These are phyloP conservation scores for Peribatodes rhomboidaria DNA, from an alignment of 2,888 invertebrate genomes.

Conservation along the genomic window DNA sequence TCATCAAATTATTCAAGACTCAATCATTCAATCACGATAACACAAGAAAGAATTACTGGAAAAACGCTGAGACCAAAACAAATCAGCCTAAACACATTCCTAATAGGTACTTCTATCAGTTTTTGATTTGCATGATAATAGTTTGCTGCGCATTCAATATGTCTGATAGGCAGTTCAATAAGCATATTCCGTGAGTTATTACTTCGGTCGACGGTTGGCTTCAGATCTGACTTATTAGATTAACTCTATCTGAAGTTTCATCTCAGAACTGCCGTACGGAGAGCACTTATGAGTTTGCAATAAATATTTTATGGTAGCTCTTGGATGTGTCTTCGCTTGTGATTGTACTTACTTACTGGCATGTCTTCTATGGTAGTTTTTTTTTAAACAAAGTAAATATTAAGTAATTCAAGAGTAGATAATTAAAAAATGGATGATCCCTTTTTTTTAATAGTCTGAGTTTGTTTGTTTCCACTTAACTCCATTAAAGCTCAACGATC, in stretches of 20 bases:
- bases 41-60: too few relatives aligned
- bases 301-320: conserved; percentile 61
- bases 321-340: conserved; percentile 12
- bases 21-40: too few relatives aligned
- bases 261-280: conserved; percentile 67
- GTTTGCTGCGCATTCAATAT: not conserved
- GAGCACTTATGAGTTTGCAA: conserved; percentile 78
- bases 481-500: too few relatives aligned
- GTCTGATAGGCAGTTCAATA: not conserved
- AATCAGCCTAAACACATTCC: too few relatives aligned
- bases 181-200: conserved; percentile 70
- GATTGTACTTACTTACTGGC: not conserved
- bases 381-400: not conserved
- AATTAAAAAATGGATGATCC: too few relatives aligned
- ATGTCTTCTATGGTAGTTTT: not conserved
- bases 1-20: not conserved
- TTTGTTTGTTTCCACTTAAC: too few relatives aligned
- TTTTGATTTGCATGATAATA: not conserved
- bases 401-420: too few relatives aligned
- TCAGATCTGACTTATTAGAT: conserved; percentile 86
- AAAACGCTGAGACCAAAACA: too few relatives aligned
- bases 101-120: not conserved
- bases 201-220: conserved; percentile 77
- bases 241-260: conserved; percentile 81
- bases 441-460: too few relatives aligned